Conservation (phyloP, 1,140 invertebrate species). For the Zaprionus gabonicus region DNA sequence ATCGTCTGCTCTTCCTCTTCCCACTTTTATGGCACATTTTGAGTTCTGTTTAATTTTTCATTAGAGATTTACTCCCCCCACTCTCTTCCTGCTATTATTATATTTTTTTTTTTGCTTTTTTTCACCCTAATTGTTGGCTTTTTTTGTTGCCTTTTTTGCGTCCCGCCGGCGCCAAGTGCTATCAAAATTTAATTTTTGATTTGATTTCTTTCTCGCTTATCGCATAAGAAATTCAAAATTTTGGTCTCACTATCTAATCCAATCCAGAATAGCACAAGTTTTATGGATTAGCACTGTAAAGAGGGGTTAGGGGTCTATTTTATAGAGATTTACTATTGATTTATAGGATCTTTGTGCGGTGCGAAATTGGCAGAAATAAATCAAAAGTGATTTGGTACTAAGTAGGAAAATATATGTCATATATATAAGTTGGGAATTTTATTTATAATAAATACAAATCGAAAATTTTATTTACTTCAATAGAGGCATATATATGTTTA, state of each 20-base stretch:
- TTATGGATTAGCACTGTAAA: neutral
- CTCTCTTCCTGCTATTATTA: conserved; percentile 1
- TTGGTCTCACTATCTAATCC: conserved; percentile 10
- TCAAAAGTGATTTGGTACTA: neutral
- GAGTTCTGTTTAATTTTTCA: conserved; percentile 70
- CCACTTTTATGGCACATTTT: conserved; percentile 67
- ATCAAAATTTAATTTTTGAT: conserved; percentile 45
- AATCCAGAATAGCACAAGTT: neutral
- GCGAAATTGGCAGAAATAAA: neutral
- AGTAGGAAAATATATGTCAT: too few relatives aligned
- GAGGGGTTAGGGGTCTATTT: neutral
- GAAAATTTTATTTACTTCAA: too few relatives aligned
- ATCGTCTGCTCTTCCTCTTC: conserved; percentile 39
- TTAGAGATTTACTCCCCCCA: conserved; percentile 61
- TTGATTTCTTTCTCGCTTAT: conserved; percentile 47
- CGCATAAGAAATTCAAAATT: conserved; percentile 13
- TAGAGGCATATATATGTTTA: too few relatives aligned
- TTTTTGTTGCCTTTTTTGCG: neutral
- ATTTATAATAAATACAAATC: too few relatives aligned
- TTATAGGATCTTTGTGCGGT: neutral
- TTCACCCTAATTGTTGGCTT: conserved; percentile 15
- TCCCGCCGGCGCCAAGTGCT: conserved; percentile 39
- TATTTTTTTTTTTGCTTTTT: conserved; percentile 4
- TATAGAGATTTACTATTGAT: conserved; percentile 8
- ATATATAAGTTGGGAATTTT: too few relatives aligned